phyloP scores from a whole-genome alignment of 30 jellyfish, hydroid and myxozoan genomes.

The Rhopilema esculentum region DNA sequence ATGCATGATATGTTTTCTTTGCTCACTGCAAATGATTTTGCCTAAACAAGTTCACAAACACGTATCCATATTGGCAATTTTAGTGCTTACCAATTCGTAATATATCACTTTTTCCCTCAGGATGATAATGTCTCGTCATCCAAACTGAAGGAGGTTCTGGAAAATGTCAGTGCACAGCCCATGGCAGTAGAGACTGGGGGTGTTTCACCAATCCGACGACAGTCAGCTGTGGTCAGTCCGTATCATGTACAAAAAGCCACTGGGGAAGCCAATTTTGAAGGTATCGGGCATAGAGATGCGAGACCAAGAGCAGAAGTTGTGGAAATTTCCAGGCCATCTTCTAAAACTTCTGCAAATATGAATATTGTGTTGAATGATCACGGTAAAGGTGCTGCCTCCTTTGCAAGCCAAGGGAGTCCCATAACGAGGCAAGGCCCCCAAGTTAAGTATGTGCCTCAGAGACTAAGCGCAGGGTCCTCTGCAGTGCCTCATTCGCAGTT shows the following conservation, averaged over 20 bases:
- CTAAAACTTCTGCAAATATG: neutral
- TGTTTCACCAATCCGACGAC: slow-evolving; percentile 57
- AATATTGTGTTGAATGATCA: neutral
- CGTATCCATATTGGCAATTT: no score
- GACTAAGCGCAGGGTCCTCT: slow-evolving; percentile 9
- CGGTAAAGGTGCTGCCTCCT: neutral
- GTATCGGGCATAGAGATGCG: neutral
- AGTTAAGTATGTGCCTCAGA: slow-evolving; percentile 71
- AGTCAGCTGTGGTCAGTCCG: slow-evolving; percentile 71
- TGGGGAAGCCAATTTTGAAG: slow-evolving; percentile 1
- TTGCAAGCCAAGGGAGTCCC: slow-evolving; percentile 14
- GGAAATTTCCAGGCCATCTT: slow-evolving; percentile 11
- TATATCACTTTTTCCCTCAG: slow-evolving; percentile 12
- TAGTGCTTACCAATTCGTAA: no score
- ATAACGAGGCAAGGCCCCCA: slow-evolving; percentile 66
- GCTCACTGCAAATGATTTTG: no score
- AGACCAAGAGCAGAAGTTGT: slow-evolving; percentile 34
- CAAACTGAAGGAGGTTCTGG: slow-evolving; percentile 31
- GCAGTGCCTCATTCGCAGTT: slow-evolving; percentile 33
- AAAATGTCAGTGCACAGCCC: slow-evolving; percentile 12
- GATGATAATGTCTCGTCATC: slow-evolving; percentile 25
- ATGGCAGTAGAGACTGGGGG: slow-evolving; percentile 12
- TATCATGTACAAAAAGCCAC: slow-evolving; percentile 47
- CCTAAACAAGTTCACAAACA: no score
- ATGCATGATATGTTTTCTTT: no score